Base-by-base conservation (phyloP, 2,888 invertebrate genomes). In the Strigamia crassipes region DNA sequence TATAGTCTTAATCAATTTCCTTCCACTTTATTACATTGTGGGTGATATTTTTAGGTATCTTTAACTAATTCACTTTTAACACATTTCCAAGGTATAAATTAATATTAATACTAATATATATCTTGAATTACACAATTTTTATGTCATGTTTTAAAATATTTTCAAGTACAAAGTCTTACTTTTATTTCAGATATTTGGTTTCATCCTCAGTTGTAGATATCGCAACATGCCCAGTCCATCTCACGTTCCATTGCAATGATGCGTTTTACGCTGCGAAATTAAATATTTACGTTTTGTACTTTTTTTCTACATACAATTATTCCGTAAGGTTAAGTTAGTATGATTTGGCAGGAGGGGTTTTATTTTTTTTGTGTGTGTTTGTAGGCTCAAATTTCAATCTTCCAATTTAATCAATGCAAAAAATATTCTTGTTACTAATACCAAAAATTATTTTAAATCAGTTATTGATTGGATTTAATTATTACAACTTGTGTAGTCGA, bases 1-100 rank as follows among this genome's bases (percentile, higher is more conserved):
- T 97, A 89, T 97, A 95, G 23, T 31, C 51, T 51, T 51, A 51
- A 21, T 23, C 51, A 51, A 42, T 80, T 51, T 27, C 51, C 42
- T 80, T 80, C 80, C 46, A 80, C 56, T 80, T 23, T 78, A 78
- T 41, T 23, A 61, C 73, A 73, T 73, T 73, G 73, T 73, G 73
- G 73, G 79, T 78, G 79, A 42, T 21, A 21, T 38, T 38, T 10
- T 38, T 78, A 78, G 79, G 79, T 78, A 78, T 31, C 73, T 73
- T 73, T 73, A 15, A 73, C 18, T 12, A 61, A 61, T 61, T 27
- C 31, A 73, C 27, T 73, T 31, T 73, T 27, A 66, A 21, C 23
- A 12, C 10, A 27, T 73, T 31, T 15, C 31, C 13, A 27, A 27
- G 23, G 23, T 13, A 27, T 31, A 27, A 27, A 27, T 73, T 73